Conservation (phyloP, 2,113 vertebrate species). For the Embiotoca jacksoni region DNA sequence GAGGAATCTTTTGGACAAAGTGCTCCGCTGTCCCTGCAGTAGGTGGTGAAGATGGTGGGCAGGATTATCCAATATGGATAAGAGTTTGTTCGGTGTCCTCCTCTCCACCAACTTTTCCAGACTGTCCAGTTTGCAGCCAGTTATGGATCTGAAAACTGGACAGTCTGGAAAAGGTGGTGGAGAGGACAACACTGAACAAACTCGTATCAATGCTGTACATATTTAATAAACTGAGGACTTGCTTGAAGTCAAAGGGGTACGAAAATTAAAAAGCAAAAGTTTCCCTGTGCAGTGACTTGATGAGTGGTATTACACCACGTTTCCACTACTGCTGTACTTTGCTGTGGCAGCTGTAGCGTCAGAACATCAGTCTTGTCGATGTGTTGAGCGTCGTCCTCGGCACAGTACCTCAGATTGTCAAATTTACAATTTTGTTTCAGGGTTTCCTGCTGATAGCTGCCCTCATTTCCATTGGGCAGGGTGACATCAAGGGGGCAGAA, state of each 20-base stretch:
- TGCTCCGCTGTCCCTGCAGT: no score
- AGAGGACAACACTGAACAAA: no score
- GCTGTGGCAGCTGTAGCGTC: neutral
- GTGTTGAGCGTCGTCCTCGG: neutral
- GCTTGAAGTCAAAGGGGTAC: neutral
- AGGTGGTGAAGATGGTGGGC: no score
- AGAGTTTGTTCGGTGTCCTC: no score
- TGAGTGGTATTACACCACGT: neutral
- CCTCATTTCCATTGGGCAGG: constrained; percentile 22
- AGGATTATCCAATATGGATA: no score
- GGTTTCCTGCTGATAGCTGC: constrained; percentile 33
- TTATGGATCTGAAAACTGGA: no score
- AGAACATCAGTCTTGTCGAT: neutral
- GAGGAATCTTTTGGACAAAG: no score
- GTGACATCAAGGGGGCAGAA: neutral
- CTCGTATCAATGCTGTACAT: no score
- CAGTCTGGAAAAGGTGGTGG: no score
- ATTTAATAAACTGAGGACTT: neutral
- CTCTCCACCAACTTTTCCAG: no score
- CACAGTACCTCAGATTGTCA: neutral
- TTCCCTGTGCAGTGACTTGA: neutral
- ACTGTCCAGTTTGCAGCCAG: no score
- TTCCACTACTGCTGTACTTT: neutral
- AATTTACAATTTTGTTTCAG: constrained; percentile 37
- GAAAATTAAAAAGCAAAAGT: neutral